phyloP scores from a whole-genome alignment of 2,113 vertebrate genomes.

The Manacus vitellinus region DNA sequence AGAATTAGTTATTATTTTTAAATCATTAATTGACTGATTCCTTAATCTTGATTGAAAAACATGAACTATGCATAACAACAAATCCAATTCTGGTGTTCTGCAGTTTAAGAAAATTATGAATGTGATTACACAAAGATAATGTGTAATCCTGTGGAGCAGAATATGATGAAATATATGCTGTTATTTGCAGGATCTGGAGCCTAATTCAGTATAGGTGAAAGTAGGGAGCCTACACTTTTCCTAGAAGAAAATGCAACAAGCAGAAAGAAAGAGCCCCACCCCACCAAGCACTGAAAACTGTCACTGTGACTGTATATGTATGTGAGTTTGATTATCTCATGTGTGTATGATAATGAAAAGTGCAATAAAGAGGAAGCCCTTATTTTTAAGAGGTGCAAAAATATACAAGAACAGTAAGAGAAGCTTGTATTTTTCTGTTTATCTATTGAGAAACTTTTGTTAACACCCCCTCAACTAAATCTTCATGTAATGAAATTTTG shows the following conservation, averaged over 20 bases:
- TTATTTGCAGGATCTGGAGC: background rate
- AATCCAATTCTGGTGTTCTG: background rate
- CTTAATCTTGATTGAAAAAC: background rate
- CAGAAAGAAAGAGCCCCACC: background rate
- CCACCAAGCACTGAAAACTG: background rate
- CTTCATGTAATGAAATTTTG: slow-evolving; percentile 40
- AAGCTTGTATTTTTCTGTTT: background rate
- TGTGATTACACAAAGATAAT: background rate
- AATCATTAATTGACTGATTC: background rate
- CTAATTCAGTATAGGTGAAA: background rate
- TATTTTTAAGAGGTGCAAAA: background rate
- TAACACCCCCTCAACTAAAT: background rate
- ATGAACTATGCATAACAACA: background rate
- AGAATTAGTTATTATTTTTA: background rate
- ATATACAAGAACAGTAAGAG: background rate
- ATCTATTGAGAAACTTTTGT: background rate
- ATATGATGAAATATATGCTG: background rate
- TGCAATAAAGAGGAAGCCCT: background rate
- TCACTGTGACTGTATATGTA: background rate
- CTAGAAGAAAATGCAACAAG: slow-evolving; percentile 11
- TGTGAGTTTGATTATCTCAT: slow-evolving; percentile 37
- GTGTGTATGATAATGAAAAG: slow-evolving; percentile 50
- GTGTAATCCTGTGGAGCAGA: background rate
- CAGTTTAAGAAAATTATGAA: background rate
- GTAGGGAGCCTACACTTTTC: background rate